Evolutionary conservation across 30 jellyfish, hydroid and myxozoan genomes (phyloP).

Genomic region (Chrysaora quinquecirrha): DNA sequence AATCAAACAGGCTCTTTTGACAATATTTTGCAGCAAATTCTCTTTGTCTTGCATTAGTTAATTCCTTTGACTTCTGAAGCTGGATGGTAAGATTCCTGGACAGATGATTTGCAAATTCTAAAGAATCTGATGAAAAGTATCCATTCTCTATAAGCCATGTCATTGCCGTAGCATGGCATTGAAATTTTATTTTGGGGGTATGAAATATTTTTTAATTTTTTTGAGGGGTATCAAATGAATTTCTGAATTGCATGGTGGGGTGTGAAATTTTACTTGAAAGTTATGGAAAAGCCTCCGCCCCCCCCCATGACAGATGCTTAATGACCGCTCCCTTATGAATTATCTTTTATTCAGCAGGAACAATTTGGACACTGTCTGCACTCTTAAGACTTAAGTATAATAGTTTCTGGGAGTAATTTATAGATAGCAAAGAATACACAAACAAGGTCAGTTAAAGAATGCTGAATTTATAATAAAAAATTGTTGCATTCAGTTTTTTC

Average conservation of each 20-base stretch:
- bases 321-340: neutral
- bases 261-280: neutral
- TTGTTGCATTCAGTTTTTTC: too few relatives aligned
- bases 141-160: constrained; percentile 17
- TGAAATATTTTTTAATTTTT: neutral
- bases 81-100: constrained; percentile 35
- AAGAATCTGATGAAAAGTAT: too few relatives aligned
- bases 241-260: neutral
- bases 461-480: too few relatives aligned
- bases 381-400: too few relatives aligned
- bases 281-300: neutral
- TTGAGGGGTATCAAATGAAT: neutral
- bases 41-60: constrained; percentile 21
- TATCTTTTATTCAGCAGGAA: too few relatives aligned
- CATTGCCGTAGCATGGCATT: constrained; percentile 13
- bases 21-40: too few relatives aligned
- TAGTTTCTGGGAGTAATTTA: too few relatives aligned
- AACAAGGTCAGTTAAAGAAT: too few relatives aligned
- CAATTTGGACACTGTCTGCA: too few relatives aligned
- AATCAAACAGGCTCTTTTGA: too few relatives aligned
- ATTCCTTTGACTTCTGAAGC: constrained; percentile 26
- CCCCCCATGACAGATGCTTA: constrained; percentile 3
- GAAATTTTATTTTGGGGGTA: neutral
- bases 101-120: constrained; percentile 36
- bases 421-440: too few relatives aligned